These are phyloP conservation scores for Syndactyla subalaris DNA, from an alignment of 2,797 vertebrate species.

Conservation along the genomic window DNA sequence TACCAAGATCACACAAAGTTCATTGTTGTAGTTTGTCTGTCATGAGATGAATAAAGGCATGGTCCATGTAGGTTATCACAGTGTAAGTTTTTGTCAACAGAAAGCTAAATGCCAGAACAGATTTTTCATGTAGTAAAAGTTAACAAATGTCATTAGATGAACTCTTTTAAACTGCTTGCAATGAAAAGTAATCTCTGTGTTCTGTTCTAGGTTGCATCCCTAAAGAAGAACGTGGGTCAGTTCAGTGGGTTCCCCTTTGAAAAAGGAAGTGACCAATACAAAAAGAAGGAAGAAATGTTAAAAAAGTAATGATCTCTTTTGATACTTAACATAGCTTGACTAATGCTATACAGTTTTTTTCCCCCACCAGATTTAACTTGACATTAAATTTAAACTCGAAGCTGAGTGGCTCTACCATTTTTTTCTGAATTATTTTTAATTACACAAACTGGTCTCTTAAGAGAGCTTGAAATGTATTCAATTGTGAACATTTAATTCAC, in stretches of 20 bases:
- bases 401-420: not conserved
- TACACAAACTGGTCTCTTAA: not conserved
- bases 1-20: not conserved
- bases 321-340: not conserved
- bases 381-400: not conserved
- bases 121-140: not conserved
- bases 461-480: not conserved
- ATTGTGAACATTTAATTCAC: not conserved
- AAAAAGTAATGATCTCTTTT: constrained; percentile 82
- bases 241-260: constrained; percentile 94
- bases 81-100: not conserved
- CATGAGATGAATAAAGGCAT: not conserved
- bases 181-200: not conserved
- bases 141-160: not conserved
- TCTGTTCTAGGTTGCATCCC: constrained; percentile 76
- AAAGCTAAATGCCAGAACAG: not conserved
- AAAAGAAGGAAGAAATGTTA: constrained; percentile 90
- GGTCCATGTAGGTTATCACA: not conserved
- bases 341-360: not conserved
- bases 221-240: constrained; percentile 92
- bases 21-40: not conserved
- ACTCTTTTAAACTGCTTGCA: not conserved
- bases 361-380: not conserved
- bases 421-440: not conserved
- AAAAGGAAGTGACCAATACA: constrained; percentile 86